Evolutionary conservation across 64 coral and sea anemone genomes (phyloP), one percentile per base, ranked within the genome.

Genomic region (Orbicella faveolata): DNA sequence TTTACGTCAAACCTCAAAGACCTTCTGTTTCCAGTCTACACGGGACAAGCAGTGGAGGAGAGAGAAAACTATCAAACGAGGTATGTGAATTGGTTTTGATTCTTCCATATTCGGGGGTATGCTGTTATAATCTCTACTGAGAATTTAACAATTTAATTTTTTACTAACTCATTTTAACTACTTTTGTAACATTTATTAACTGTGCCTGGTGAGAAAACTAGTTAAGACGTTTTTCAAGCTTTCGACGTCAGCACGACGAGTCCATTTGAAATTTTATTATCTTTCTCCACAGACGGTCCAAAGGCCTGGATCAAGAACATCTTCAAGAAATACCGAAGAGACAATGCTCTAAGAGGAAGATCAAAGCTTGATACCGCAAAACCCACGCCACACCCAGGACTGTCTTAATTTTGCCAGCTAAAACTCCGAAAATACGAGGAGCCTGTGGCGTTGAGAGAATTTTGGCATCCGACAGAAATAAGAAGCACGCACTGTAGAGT

Each of bases 1-100:
- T 78, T 53, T 87, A 75, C 74, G 54, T 81, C n/a, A 92, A 87
- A 37, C 81, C 90, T 87, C 90, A 92, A 4, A 62, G 90, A 26
- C 84, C 90, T 17, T 92, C 90, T 25, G 53, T 84, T 3, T 87
- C 83, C 8, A 92, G 90, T 87, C 14, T 92, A 19, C 69, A 84
- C 17, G 55, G 81, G 1, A 1, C 69, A 48, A 55, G 73, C 9
- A 14, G n/a, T 37, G 79, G 90, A 51, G 63, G 34, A 65, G 83
- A 92, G 9, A 86, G 74, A 87, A 85, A 85, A 68, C 15, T 51
- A 12, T 92, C 90, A 41, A 6, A n/a, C 11, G 88, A 79, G 77
- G 75, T 79, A 80, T 39, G 12, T 6, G 12, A 13, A 51, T 51
- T n/a, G 21, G 20, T 79, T 34, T 12, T 13, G 36, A n/a, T 79